These are phyloP conservation scores for Clunio marinus DNA, from an alignment of 2,888 invertebrate genomes.

Conservation along the genomic window DNA sequence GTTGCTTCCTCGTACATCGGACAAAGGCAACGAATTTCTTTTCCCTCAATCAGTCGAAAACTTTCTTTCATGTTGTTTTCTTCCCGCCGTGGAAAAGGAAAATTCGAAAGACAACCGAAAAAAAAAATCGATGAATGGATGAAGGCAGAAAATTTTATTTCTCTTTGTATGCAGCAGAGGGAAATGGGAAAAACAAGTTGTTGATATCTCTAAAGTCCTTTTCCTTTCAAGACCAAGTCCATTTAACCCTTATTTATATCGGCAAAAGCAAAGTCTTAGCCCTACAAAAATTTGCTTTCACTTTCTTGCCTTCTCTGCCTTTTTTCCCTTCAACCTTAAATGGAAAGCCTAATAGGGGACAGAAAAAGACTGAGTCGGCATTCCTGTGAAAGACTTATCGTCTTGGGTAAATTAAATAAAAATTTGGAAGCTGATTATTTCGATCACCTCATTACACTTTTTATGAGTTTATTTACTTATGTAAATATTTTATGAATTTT, in stretches of 20 bases:
- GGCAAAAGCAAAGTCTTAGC: not conserved
- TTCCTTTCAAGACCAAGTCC: slow-evolving; percentile 8
- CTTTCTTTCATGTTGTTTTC: no score
- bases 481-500: slow-evolving; percentile 38
- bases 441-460: slow-evolving; percentile 37
- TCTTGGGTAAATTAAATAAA: slow-evolving; percentile 36
- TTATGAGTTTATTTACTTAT: slow-evolving; percentile 38
- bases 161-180: not conserved
- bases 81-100: not conserved
- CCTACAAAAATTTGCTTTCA: no score
- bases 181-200: slow-evolving; percentile 19
- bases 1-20: not conserved
- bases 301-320: no score
- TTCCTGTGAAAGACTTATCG: not conserved
- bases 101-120: not conserved
- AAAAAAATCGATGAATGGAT: slow-evolving; percentile 37
- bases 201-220: slow-evolving; percentile 33
- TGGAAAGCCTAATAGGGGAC: not conserved
- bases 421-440: slow-evolving; percentile 33
- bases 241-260: slow-evolving; percentile 30
- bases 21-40: no score
- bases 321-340: no score
- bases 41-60: no score
- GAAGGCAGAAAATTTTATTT: not conserved
- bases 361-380: no score